Base-by-base conservation (phyloP, 2,888 invertebrate species). In the Tetramorium bicarinatum region DNA sequence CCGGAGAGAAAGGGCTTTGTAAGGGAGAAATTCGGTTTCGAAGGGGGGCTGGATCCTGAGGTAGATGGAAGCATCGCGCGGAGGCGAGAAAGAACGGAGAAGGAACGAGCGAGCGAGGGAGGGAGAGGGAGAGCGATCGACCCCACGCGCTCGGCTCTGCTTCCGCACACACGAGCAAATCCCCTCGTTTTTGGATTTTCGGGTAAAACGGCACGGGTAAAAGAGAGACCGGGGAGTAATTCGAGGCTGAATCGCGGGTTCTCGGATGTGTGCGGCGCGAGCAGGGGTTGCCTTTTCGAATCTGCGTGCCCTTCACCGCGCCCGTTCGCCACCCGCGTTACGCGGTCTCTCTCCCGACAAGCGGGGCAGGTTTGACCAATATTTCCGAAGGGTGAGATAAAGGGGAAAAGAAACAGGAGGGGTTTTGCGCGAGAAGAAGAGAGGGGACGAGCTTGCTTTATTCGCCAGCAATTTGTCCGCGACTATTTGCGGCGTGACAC, bases 161-260 rank as follows among this genome's bases (percentile, higher is more conserved):
- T 88, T 87, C 84, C 89, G 88, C 89, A 88, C 88, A 88, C 89
- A 89, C 90, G 91, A 89, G 91, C 91, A 90, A 92, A 93, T 93
- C 92, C 93, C 93, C 92, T 92, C 87, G 90, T 92, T 93, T 93
- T 93, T 91, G 92, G 92, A 92, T 92, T 93, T 93, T 93, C 88
- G 91, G 91, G 91, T 89, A 88, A 92, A 92, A 89, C 88, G 87
- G 87, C 84, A 86, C 80, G 83, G 18, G 87, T 83, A 88, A 88
- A 88, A 87, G 84, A 85, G 85, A 89, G 88, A 88, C 85, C 82
- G 89, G 85, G 87, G 91, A 91, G 90, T 92, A 92, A 92, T 91
- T 90, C 90, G 92, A 93, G 90, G 92, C 91, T 91, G 92, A 91
- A 89, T 6, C 92, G 88, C 85, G 83, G 61, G 76, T 87, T 34